Evolutionary conservation across 2,888 invertebrate species (phyloP).

Genomic region (Timandra comae): DNA sequence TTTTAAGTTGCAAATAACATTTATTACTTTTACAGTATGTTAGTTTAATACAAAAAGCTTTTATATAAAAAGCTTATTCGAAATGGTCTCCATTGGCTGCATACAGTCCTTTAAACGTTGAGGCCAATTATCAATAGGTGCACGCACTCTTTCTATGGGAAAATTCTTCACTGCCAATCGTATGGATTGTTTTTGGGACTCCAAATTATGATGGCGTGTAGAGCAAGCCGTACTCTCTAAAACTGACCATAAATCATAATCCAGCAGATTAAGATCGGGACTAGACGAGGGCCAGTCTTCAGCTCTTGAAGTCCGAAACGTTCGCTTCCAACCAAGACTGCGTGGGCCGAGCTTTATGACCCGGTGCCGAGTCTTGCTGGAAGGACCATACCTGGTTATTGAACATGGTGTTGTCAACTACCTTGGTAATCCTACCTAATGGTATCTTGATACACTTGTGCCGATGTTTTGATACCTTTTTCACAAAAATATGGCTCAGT

Average conservation of each 20-base stretch:
- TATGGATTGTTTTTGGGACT: not conserved
- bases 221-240: constrained; percentile 5
- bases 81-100: not conserved
- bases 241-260: constrained; percentile 10
- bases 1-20: no score
- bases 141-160: no score
- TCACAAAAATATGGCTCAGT: constrained; percentile 6
- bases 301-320: constrained; percentile 13
- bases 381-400: constrained; percentile 1
- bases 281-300: constrained; percentile 15
- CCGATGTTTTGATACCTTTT: constrained; percentile 7
- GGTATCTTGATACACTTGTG: constrained; percentile 1
- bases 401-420: constrained; percentile 2
- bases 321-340: constrained; percentile 12
- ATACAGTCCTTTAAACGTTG: not conserved
- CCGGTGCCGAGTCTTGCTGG: not conserved
- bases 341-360: constrained; percentile 11
- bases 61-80: not conserved
- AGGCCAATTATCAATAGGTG: not conserved
- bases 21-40: no score
- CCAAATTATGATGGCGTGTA: constrained; percentile 7
- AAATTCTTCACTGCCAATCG: constrained; percentile 10
- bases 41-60: no score
- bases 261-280: constrained; percentile 8
- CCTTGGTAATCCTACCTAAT: not conserved